Percentiles rank a stretch among this genome's conserved stretches.
Conservation (phyloP, 2,888 invertebrate species). For the Ophion slaviceki region DNA sequence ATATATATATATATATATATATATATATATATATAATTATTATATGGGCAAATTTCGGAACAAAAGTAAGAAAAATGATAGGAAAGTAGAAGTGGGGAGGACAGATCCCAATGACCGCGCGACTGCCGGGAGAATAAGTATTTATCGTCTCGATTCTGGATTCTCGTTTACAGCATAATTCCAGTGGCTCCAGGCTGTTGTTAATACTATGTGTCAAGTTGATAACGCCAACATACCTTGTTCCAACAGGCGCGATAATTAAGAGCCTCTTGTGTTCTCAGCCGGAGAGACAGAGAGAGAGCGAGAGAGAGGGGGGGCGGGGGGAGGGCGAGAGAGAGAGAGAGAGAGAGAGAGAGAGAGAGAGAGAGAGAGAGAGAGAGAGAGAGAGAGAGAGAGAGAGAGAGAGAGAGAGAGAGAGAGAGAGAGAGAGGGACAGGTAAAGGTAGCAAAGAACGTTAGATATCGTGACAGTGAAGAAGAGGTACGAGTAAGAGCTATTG, state of each 20-base stretch:
- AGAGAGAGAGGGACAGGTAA: neutral
- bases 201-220: slow-evolving; percentile 19
- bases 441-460: neutral
- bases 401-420: neutral
- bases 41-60: neutral
- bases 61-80: neutral
- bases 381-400: neutral
- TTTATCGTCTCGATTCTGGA: slow-evolving; percentile 1
- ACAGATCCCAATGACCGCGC: neutral
- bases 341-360: neutral
- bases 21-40: no score
- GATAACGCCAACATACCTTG: slow-evolving; percentile 15
- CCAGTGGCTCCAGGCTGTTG: neutral
- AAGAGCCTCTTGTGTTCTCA: slow-evolving; percentile 15
- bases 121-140: neutral
- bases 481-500: no score
- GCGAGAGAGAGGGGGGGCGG: neutral
- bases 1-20: no score
- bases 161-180: slow-evolving; percentile 7
- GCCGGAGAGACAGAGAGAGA: neutral
- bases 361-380: slow-evolving; percentile 1
- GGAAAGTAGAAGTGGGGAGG: neutral
- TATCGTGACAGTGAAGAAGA: neutral
- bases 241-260: slow-evolving; percentile 35
- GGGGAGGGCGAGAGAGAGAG: neutral